Base-by-base conservation (phyloP, 2,888 invertebrate species). In the Gastracanthus pulcherrimus region DNA sequence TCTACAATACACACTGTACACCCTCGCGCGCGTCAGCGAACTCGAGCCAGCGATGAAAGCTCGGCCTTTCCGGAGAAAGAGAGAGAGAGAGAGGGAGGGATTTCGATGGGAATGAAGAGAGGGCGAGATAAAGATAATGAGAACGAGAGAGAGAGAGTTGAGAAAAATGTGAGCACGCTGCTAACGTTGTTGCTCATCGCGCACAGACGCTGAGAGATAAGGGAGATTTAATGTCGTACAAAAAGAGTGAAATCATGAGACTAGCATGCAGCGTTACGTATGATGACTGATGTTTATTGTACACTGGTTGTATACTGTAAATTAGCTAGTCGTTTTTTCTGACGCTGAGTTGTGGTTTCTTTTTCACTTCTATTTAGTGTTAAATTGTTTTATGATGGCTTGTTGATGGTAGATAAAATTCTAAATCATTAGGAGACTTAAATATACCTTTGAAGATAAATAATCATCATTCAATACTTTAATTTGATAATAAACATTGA, bases 41-140 rank as follows among this genome's bases (percentile, higher is more conserved):
- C 11, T 23, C n/a, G n/a, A n/a, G 13, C 48, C n/a, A n/a, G 62
- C 60, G 62, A 58, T 45, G 23, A 77, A 77, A 70, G 36, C 62
- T 62, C 29, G 36, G 13, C 55, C 26, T 55, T 55, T 55, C 55
- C 55, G 55, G 23, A 11, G 9, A 55, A 23, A 55, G 55, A 26
- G 7, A 3, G 19, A 6, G 26, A 6, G 23, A 55, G 26, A 55
- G 23, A 55, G 26, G 26, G 55, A 55, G 23, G 55, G 55, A 26
- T 55, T 26, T 13, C 5, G 26, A 23, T 6, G 66, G 41, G 31
- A 45, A 13, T 2, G 64, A n/a, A 75, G 64, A 51, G 74, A 48
- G 13, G n/a, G 31, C 45, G 38, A 38, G 29, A n/a, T n/a, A n/a
- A n/a, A n/a, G n/a, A 19, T 9, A 36, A 23, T 6, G 66, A 60